These are phyloP conservation scores for Adelges cooleyi DNA, from an alignment of 1,140 invertebrate species.

Conservation along the genomic window DNA sequence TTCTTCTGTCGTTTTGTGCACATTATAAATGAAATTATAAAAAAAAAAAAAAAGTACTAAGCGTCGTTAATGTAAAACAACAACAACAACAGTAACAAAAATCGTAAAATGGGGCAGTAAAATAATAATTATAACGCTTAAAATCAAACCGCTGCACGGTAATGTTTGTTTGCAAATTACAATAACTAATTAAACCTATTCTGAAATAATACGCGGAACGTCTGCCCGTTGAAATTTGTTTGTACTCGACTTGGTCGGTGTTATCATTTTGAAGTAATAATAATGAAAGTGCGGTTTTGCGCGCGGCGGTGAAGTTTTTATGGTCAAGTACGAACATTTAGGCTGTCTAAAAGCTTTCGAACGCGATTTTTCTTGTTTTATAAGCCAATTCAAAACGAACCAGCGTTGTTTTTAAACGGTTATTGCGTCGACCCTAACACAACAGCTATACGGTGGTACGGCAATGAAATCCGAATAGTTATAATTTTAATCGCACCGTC, in stretches of 20 bases:
- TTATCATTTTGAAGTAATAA: conserved; percentile 23
- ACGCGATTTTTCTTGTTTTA: conserved; percentile 20
- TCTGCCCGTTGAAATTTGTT: too few relatives aligned
- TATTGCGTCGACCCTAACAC: not conserved
- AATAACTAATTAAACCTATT: too few relatives aligned
- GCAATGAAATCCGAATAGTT: conserved; percentile 1
- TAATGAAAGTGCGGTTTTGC: conserved; percentile 4
- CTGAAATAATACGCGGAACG: too few relatives aligned
- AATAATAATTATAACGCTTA: too few relatives aligned
- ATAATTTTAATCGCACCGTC: not conserved
- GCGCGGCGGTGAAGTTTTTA: conserved; percentile 11
- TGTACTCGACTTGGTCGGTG: not conserved
- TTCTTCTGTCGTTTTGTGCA: too few relatives aligned
- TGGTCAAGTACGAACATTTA: conserved; percentile 3
- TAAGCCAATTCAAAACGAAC: conserved; percentile 6
- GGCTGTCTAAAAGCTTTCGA: conserved; percentile 14
- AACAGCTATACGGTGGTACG: not conserved
- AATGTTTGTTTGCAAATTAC: too few relatives aligned
- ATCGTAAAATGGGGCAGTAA: too few relatives aligned
- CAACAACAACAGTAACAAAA: too few relatives aligned
- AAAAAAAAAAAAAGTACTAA: too few relatives aligned
- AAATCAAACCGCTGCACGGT: too few relatives aligned
- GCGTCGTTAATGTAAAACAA: too few relatives aligned
- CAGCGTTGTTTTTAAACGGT: conserved; percentile 15
- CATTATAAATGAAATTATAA: too few relatives aligned